A percentile compares a stretch with the other conserved stretches of the same genome.
phyloP scores from a whole-genome alignment of 1,140 invertebrate species.

The Brachionus rotundiformis region DNA sequence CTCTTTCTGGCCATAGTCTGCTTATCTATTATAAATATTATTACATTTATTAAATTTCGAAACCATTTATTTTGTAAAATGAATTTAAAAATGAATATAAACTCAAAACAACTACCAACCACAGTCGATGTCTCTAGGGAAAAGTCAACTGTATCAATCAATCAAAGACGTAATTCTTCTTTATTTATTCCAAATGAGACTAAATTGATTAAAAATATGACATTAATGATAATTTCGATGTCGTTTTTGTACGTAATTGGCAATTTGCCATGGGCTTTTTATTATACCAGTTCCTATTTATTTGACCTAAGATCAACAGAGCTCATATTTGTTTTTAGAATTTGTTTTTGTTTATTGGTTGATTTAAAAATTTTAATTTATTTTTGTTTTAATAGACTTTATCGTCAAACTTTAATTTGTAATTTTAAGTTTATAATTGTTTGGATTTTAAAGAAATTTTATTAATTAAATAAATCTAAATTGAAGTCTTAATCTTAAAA shows the following conservation, averaged over 20 bases:
- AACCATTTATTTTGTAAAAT: constrained; percentile 16
- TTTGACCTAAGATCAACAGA: background rate
- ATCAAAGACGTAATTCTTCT: background rate
- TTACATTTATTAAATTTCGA: constrained; percentile 21
- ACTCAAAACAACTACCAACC: background rate
- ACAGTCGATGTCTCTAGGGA: constrained; percentile 15
- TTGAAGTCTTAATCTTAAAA: no score
- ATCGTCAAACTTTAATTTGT: background rate
- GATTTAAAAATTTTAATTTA: constrained; percentile 36
- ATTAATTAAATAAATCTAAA: background rate
- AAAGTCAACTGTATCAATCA: background rate
- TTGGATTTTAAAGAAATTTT: background rate
- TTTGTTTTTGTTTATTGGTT: constrained; percentile 30
- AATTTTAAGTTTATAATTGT: background rate
- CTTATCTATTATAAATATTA: constrained; percentile 4
- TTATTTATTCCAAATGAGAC: background rate
- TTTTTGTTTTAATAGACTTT: constrained; percentile 16
- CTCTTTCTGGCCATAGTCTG: background rate
- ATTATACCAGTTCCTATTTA: background rate
- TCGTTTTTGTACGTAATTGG: constrained; percentile 18
- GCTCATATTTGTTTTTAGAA: constrained; percentile 11
- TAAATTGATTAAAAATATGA: constrained; percentile 20
- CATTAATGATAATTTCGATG: constrained; percentile 38
- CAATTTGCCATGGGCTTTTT: constrained; percentile 28
- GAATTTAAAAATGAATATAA: constrained; percentile 31